phyloP scores from a whole-genome alignment of 2,888 invertebrate species.

The Drosophila melanosoma region DNA sequence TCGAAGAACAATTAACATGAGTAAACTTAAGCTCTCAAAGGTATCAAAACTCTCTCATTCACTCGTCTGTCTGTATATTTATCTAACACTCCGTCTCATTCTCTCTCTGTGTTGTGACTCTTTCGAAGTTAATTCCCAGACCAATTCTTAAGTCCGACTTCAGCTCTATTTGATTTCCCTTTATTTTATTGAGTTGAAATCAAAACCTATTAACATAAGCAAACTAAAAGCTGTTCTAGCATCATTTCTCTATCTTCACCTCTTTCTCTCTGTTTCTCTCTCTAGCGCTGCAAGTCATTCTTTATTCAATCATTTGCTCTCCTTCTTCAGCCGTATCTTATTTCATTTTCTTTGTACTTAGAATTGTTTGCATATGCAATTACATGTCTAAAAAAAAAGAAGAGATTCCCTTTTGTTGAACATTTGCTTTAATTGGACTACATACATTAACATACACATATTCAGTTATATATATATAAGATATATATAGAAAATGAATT shows the following conservation, averaged over 20 bases:
- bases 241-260: neutral
- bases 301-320: neutral
- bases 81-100: too few relatives aligned
- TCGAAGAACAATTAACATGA: neutral
- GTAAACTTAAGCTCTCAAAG: neutral
- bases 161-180: neutral
- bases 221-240: neutral
- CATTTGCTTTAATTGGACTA: conserved; percentile 15
- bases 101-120: neutral
- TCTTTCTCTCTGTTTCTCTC: neutral
- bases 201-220: neutral
- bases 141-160: neutral
- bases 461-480: neutral
- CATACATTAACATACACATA: neutral
- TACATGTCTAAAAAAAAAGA: neutral
- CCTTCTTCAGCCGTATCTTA: neutral
- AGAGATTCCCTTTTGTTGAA: neutral
- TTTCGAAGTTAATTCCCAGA: neutral
- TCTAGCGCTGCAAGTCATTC: neutral
- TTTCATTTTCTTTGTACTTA: neutral
- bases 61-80: too few relatives aligned
- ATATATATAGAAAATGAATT: neutral
- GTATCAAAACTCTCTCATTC: neutral
- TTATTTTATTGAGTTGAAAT: neutral
- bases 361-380: neutral